Percentiles rank a stretch among this genome's conserved stretches.
phyloP scores from a whole-genome alignment of 2,113 vertebrate genomes.

The Aleadryas rufinucha region DNA sequence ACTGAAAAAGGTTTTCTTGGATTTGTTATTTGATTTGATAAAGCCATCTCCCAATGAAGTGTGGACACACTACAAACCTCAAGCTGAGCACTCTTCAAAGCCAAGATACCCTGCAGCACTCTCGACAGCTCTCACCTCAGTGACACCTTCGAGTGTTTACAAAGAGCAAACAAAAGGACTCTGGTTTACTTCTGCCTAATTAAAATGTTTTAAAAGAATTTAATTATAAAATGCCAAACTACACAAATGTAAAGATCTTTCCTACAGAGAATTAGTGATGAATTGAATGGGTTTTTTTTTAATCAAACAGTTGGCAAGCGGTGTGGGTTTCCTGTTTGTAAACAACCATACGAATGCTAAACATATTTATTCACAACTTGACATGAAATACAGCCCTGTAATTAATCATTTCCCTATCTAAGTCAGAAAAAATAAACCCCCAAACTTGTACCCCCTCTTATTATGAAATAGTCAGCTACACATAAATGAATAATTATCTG shows the following conservation, averaged over 20 bases:
- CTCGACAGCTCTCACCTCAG: not conserved
- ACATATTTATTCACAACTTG: slow-evolving; percentile 75
- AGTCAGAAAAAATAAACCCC: slow-evolving; percentile 62
- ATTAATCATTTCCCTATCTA: slow-evolving; percentile 75
- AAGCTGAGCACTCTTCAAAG: not conserved
- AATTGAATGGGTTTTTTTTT: slow-evolving; percentile 59
- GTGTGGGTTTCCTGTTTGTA: slow-evolving; percentile 67
- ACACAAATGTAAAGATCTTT: slow-evolving; percentile 68
- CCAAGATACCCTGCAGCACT: not conserved
- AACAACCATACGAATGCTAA: slow-evolving; percentile 70
- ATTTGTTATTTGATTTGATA: not conserved
- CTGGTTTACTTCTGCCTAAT: slow-evolving; percentile 61
- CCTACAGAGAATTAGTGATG: slow-evolving; percentile 66
- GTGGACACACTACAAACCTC: not conserved
- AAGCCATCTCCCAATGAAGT: not conserved
- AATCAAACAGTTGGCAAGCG: slow-evolving; percentile 71
- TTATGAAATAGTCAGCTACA: slow-evolving; percentile 59
- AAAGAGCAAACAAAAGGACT: slow-evolving; percentile 31
- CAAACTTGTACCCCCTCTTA: slow-evolving; percentile 42
- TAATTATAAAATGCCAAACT: slow-evolving; percentile 67
- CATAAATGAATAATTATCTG: slow-evolving; percentile 68
- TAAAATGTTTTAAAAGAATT: slow-evolving; percentile 70
- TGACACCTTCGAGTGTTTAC: slow-evolving; percentile 1
- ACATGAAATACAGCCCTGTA: slow-evolving; percentile 69
- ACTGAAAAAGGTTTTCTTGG: not conserved